Percentiles rank a stretch among this genome's conserved stretches.
phyloP scores from a whole-genome alignment of 35 echinoderm and acorn worm genomes.

The Eucidaris tribuloides region DNA sequence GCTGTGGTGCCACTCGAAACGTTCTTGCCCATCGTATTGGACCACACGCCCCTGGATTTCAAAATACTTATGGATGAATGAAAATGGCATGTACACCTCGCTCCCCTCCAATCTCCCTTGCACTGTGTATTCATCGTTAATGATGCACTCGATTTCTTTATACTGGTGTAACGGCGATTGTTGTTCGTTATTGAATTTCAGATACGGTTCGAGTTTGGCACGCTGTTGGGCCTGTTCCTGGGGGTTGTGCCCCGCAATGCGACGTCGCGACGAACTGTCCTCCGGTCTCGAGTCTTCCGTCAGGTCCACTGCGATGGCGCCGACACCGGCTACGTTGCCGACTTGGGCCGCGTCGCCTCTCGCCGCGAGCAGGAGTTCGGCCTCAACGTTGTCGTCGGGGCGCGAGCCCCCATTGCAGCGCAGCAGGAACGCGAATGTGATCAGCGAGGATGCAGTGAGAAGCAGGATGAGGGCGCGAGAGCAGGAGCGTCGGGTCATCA shows the following conservation, averaged over 20 bases:
- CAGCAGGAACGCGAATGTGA: conserved; percentile 44
- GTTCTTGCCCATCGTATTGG: conserved; percentile 85
- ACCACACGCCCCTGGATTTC: conserved; percentile 88
- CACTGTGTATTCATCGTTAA: conserved; percentile 89
- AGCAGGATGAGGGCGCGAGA: conserved; percentile 35
- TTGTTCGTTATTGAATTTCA: neutral
- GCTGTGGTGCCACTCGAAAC: conserved; percentile 98
- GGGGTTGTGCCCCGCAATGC: neutral
- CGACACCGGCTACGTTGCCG: neutral
- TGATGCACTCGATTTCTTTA: conserved; percentile 93
- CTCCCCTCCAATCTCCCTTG: conserved; percentile 68
- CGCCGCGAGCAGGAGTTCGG: conserved; percentile 1
- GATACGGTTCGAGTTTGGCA: neutral
- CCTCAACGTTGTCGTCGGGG: neutral
- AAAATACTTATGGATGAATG: conserved; percentile 96
- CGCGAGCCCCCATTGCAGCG: neutral
- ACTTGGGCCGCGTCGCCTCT: neutral
- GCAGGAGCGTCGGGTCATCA: conserved; percentile 13
- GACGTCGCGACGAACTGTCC: neutral
- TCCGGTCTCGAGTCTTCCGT: conserved; percentile 3
- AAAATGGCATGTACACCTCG: conserved; percentile 92
- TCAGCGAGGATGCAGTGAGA: conserved; percentile 20
- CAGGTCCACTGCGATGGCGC: neutral
- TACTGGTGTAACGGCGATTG: conserved; percentile 25
- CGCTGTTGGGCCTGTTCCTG: neutral